A percentile compares a stretch with the other conserved stretches of the same genome.
Evolutionary conservation across 2,888 invertebrate species (phyloP).

Genomic region (Halocaridina rubra): DNA sequence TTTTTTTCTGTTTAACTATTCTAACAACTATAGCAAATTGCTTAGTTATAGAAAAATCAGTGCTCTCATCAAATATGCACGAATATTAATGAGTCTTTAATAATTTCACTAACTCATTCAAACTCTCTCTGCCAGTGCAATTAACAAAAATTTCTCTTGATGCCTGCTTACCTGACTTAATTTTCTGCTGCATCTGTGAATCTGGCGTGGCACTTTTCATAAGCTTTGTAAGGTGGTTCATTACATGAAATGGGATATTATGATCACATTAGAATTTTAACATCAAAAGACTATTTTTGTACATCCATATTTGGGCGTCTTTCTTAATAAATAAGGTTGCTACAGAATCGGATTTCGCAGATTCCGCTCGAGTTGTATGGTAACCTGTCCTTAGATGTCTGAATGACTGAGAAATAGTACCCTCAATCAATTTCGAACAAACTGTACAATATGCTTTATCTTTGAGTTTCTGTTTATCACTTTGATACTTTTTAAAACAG

Average conservation of each 20-base stretch:
- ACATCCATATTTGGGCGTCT: not conserved
- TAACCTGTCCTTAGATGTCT: constrained; percentile 1
- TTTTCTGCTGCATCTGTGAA: not conserved
- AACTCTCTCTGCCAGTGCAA: not conserved
- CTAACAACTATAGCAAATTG: not conserved
- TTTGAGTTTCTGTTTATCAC: not conserved
- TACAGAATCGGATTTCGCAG: constrained; percentile 20
- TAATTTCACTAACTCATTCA: not conserved
- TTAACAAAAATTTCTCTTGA: not conserved
- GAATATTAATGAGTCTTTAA: no score
- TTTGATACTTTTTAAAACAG: constrained; percentile 13
- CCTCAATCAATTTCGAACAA: constrained; percentile 13
- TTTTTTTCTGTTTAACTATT: not conserved
- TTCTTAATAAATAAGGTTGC: constrained; percentile 16
- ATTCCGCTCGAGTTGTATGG: not conserved
- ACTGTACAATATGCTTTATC: constrained; percentile 17
- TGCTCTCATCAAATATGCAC: not conserved
- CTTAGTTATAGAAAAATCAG: not conserved
- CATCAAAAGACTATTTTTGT: not conserved
- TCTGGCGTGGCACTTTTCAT: not conserved
- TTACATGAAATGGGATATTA: no score
- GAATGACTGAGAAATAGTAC: constrained; percentile 9
- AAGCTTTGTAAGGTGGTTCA: not conserved
- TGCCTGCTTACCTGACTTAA: not conserved
- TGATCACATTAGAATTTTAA: not conserved